Evolutionary conservation across 1,140 invertebrate genomes (phyloP).

Genomic region (Drosophila melanogaster): Release_6_plus_ISO1_MT NT_037436.4:4927001-4927500

Average conservation of each 20-base stretch:
- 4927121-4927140: constrained; percentile 65
- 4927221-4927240: not conserved
- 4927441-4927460: constrained; percentile 4
- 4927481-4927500: constrained; percentile 68
- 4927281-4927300: no score
- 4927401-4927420: not conserved
- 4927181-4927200: constrained; percentile 9
- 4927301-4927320: not conserved
- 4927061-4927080: constrained; percentile 30
- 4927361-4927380: not conserved
- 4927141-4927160: constrained; percentile 30
- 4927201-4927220: not conserved
- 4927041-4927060: constrained; percentile 18
- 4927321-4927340: not conserved
- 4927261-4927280: no score
- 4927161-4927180: constrained; percentile 52
- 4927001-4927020: constrained; percentile 3
- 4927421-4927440: not conserved
- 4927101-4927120: not conserved
- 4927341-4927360: not conserved
- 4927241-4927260: no score
- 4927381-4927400: not conserved
- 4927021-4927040: constrained; percentile 5
- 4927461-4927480: constrained; percentile 47
- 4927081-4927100: constrained; percentile 44